Conservation (phyloP, 35 echinoderm and acorn worm species). For the Hemicentrotus pulcherrimus region DNA sequence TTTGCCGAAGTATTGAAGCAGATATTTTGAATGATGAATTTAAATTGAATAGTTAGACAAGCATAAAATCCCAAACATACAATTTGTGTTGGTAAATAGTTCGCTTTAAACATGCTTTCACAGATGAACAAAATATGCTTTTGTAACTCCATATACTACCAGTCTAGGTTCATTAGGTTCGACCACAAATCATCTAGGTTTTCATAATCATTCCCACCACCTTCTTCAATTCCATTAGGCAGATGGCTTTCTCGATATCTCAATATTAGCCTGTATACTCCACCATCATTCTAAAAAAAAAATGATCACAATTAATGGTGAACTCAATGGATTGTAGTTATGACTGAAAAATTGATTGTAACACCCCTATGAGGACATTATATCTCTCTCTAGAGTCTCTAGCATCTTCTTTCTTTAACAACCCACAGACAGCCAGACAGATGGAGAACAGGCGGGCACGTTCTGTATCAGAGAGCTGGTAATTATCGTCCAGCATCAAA, state of each 20-base stretch:
- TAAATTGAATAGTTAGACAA: no score
- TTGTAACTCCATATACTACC: not conserved
- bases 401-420: not conserved
- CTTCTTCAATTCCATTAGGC: not conserved
- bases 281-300: not conserved
- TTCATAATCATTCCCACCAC: not conserved
- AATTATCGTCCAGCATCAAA: not conserved
- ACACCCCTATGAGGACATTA: not conserved
- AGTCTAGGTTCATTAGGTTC: not conserved
- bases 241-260: not conserved
- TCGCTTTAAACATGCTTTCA: not conserved
- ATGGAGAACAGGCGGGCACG: not conserved
- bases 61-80: no score
- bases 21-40: no score
- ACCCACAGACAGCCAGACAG: not conserved
- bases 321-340: not conserved
- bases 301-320: not conserved
- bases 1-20: no score
- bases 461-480: not conserved
- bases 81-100: no score
- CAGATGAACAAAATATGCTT: not conserved
- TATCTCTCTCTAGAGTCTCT: not conserved
- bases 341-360: not conserved
- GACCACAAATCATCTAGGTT: not conserved
- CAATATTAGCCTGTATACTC: not conserved